Conservation (phyloP, 2,113 vertebrate genomes). For the Antechinus flavipes region DNA sequence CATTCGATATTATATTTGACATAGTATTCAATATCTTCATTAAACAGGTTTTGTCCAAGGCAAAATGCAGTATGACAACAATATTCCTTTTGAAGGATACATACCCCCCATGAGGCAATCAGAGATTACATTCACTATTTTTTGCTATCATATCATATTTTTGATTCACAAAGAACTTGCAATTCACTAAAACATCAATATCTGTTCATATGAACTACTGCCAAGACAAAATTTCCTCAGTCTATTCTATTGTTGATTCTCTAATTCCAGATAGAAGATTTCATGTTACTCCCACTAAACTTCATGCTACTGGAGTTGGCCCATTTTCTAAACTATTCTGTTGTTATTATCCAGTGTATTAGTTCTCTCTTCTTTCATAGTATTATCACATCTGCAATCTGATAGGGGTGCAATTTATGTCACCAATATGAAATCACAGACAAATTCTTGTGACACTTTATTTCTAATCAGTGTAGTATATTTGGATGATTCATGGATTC, state of each 20-base stretch:
- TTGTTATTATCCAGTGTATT: neutral
- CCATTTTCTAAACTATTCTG: neutral
- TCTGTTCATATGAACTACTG: neutral
- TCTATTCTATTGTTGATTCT: neutral
- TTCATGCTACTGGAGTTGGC: neutral
- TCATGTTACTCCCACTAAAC: neutral
- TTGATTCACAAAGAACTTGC: neutral
- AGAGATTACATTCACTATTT: neutral
- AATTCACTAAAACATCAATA: neutral
- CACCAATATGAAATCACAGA: neutral
- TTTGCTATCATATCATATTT: neutral
- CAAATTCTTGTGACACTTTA: neutral
- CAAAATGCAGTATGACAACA: neutral
- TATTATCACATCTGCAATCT: neutral
- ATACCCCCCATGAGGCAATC: neutral
- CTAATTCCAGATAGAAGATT: neutral
- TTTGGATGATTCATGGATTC: neutral
- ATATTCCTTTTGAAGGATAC: neutral
- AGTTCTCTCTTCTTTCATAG: neutral
- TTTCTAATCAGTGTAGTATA: neutral
- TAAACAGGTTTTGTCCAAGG: neutral
- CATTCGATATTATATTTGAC: neutral
- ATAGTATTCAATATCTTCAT: neutral
- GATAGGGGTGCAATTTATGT: neutral
- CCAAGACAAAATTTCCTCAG: neutral